These are phyloP conservation scores for Sebastes steindachneri DNA, from an alignment of 2,797 vertebrate species.

Conservation along the genomic window DNA sequence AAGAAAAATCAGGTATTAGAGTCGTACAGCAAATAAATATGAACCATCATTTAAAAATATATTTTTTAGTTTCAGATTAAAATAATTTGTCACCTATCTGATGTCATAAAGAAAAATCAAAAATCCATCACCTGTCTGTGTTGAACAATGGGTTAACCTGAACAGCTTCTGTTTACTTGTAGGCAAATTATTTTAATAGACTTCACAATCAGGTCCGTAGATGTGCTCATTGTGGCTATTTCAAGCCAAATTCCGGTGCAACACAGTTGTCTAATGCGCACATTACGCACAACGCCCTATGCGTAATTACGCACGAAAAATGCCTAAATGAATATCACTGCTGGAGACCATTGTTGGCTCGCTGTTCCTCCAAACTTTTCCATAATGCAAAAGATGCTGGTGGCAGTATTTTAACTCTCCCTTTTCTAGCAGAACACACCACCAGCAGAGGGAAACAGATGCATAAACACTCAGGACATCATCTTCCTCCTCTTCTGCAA, in stretches of 20 bases:
- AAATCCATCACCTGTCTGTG: background rate
- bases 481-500: slow-evolving; percentile 69
- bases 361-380: slow-evolving; percentile 31
- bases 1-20: background rate
- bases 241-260: slow-evolving; percentile 26
- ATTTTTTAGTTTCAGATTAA: no score
- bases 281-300: slow-evolving; percentile 32
- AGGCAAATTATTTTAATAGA: background rate
- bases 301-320: slow-evolving; percentile 71
- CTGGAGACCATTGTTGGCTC: slow-evolving; percentile 29
- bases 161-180: background rate
- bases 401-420: slow-evolving; percentile 65
- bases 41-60: background rate
- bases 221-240: slow-evolving; percentile 5
- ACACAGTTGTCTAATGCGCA: background rate
- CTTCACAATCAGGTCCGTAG: background rate
- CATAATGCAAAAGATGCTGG: slow-evolving; percentile 42
- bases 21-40: background rate
- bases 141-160: background rate
- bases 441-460: slow-evolving; percentile 78
- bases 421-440: slow-evolving; percentile 69
- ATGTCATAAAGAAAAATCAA: background rate
- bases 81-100: no score
- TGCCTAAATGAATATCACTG: slow-evolving; percentile 2
- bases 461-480: slow-evolving; percentile 78